Percentiles rank a stretch among this genome's conserved stretches.
Evolutionary conservation across 30 jellyfish, hydroid and myxozoan genomes (phyloP).

Genomic region (Mastigias papua): DNA sequence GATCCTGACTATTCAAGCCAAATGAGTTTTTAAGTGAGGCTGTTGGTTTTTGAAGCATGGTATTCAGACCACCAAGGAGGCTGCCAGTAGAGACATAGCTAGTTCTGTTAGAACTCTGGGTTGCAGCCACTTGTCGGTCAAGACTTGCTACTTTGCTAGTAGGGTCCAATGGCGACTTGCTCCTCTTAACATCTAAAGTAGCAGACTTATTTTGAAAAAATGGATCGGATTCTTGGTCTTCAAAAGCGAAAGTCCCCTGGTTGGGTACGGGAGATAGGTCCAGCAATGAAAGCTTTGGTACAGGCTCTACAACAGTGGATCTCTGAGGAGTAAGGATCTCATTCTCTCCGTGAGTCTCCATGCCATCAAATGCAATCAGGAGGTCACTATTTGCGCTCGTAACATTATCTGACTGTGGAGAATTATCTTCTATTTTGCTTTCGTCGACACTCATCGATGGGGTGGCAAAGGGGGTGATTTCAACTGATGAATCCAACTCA

Average conservation of each 20-base stretch:
- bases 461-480: constrained; percentile 8
- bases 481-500: constrained; percentile 9
- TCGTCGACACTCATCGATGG: not conserved
- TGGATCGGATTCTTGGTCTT: constrained; percentile 7
- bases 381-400: not conserved
- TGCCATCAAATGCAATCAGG: constrained; percentile 60
- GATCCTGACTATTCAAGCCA: constrained; percentile 35
- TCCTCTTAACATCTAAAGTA: constrained; percentile 24
- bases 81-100: constrained; percentile 61
- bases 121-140: not conserved
- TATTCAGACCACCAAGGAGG: constrained; percentile 51
- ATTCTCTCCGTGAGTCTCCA: not conserved
- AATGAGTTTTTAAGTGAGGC: constrained; percentile 19
- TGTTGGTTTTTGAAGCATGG: constrained; percentile 57
- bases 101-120: not conserved
- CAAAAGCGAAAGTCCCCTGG: not conserved
- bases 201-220: constrained; percentile 49
- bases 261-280: constrained; percentile 49
- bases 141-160: constrained; percentile 45
- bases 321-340: constrained; percentile 32
- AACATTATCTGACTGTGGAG: constrained; percentile 1
- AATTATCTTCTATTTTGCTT: not conserved
- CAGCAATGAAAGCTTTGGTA: not conserved
- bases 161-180: not conserved
- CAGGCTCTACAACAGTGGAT: not conserved